Evolutionary conservation across 2,888 invertebrate genomes (phyloP).

Genomic region (Gymnosoma rotundatum): DNA sequence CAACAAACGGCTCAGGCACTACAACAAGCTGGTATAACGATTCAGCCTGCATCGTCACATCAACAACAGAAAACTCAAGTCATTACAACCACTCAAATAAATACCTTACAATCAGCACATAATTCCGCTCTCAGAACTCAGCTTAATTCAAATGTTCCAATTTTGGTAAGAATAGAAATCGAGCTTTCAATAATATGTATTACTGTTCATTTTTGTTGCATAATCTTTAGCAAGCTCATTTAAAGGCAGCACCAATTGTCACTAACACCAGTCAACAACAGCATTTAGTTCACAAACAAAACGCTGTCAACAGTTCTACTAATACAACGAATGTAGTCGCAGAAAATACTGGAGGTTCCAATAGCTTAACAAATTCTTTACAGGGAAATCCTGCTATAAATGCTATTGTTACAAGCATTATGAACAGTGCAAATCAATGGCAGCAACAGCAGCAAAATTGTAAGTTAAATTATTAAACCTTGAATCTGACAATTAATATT

Average conservation of each 20-base stretch:
- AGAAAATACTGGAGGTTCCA: constrained; percentile 41
- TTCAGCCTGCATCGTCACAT: constrained; percentile 80
- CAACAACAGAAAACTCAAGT: constrained; percentile 77
- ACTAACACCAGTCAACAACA: constrained; percentile 76
- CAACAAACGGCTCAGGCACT: constrained; percentile 74
- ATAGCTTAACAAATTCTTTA: constrained; percentile 75
- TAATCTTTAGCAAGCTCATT: constrained; percentile 85
- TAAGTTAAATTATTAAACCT: constrained; percentile 42
- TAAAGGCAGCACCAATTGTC: constrained; percentile 83
- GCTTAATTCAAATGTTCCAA: constrained; percentile 84
- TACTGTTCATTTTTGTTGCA: constrained; percentile 4
- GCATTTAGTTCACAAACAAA: constrained; percentile 72
- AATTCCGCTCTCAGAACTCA: constrained; percentile 81
- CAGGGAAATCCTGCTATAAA: constrained; percentile 86
- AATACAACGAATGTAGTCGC: constrained; percentile 72
- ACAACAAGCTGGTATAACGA: constrained; percentile 79
- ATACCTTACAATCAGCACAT: constrained; percentile 78
- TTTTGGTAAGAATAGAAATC: constrained; percentile 84
- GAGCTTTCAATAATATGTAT: background rate
- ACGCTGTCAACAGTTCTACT: constrained; percentile 71
- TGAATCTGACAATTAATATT: background rate
- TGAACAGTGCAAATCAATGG: constrained; percentile 92
- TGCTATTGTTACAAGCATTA: constrained; percentile 90
- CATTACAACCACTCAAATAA: constrained; percentile 74
- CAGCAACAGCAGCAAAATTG: constrained; percentile 84